Evolutionary conservation across 2,797 vertebrate genomes (phyloP).

Genomic region (Arrhamphus sclerolepis): DNA sequence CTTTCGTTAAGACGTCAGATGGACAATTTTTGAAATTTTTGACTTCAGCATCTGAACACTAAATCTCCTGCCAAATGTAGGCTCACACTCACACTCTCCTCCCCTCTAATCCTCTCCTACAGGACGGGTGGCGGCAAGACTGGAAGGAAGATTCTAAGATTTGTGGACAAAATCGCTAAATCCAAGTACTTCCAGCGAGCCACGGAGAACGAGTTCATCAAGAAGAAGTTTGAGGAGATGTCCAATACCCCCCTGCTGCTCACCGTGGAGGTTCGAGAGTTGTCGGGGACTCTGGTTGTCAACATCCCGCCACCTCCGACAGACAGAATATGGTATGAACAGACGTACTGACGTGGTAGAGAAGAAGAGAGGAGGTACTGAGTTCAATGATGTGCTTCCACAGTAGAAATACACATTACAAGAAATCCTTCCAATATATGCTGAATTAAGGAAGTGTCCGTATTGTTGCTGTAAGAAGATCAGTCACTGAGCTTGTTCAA

Average conservation of each 20-base stretch:
- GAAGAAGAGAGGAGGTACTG: not conserved
- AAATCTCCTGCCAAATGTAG: slow-evolving; percentile 18
- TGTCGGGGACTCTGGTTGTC: slow-evolving; percentile 84
- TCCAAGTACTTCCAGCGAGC: slow-evolving; percentile 93
- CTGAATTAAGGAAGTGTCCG: slow-evolving; percentile 5
- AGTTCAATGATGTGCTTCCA: not conserved
- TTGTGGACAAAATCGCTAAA: slow-evolving; percentile 91
- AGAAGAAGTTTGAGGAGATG: slow-evolving; percentile 92
- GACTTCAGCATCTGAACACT: slow-evolving; percentile 22
- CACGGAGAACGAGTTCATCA: slow-evolving; percentile 90
- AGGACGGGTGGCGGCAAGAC: slow-evolving; percentile 79
- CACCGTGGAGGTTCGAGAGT: slow-evolving; percentile 88
- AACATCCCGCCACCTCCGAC: slow-evolving; percentile 90
- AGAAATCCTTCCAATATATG: slow-evolving; percentile 6
- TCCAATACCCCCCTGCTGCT: slow-evolving; percentile 91
- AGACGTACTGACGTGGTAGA: not conserved
- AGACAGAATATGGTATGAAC: slow-evolving; percentile 87
- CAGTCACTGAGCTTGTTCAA: slow-evolving; percentile 7
- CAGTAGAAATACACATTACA: not conserved
- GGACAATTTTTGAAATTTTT: slow-evolving; percentile 12
- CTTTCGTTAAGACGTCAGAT: slow-evolving; percentile 34
- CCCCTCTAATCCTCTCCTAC: slow-evolving; percentile 47
- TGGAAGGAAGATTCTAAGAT: slow-evolving; percentile 87
- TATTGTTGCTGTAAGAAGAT: slow-evolving; percentile 6
- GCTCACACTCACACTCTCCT: not conserved